Conservation (phyloP, 2,888 invertebrate species). For the Ophioninae sp. region DNA sequence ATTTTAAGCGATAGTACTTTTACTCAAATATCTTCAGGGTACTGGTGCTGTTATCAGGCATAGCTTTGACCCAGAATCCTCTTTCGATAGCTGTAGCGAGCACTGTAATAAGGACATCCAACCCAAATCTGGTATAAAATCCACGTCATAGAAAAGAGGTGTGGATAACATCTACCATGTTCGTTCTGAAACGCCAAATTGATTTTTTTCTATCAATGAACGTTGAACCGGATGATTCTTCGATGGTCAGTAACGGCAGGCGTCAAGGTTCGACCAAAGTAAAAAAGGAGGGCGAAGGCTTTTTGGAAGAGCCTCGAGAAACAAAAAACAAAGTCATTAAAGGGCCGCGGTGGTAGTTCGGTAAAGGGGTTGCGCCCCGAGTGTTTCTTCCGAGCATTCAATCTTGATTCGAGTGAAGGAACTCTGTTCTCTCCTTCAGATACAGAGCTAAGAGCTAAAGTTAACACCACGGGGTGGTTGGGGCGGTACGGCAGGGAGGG, state of each 20-base stretch:
- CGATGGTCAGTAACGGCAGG: background rate
- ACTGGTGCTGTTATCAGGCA: too few species aligned
- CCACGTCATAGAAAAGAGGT: background rate
- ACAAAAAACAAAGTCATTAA: slow-evolving; percentile 61
- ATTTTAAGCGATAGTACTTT: too few species aligned
- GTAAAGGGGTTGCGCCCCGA: slow-evolving; percentile 37
- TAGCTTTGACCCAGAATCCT: too few species aligned
- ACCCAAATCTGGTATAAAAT: slow-evolving; percentile 32
- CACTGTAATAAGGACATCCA: background rate
- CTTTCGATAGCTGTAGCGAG: too few species aligned
- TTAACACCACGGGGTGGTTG: slow-evolving; percentile 40
- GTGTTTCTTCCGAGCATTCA: slow-evolving; percentile 49
- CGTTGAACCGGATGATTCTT: background rate
- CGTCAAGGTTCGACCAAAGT: slow-evolving; percentile 2
- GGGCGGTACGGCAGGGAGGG: background rate
- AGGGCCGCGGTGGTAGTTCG: slow-evolving; percentile 12
- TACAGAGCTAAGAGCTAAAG: slow-evolving; percentile 28
- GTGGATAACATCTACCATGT: slow-evolving; percentile 8
- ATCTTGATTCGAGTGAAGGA: slow-evolving; percentile 60
- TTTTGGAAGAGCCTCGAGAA: slow-evolving; percentile 7
- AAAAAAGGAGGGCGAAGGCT: background rate
- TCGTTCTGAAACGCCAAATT: background rate
- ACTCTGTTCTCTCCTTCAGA: slow-evolving; percentile 29
- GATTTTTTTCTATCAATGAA: background rate
- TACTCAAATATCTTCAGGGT: too few species aligned